phyloP scores from a whole-genome alignment of 2,113 vertebrate species.

The Nesogale talazaci region DNA sequence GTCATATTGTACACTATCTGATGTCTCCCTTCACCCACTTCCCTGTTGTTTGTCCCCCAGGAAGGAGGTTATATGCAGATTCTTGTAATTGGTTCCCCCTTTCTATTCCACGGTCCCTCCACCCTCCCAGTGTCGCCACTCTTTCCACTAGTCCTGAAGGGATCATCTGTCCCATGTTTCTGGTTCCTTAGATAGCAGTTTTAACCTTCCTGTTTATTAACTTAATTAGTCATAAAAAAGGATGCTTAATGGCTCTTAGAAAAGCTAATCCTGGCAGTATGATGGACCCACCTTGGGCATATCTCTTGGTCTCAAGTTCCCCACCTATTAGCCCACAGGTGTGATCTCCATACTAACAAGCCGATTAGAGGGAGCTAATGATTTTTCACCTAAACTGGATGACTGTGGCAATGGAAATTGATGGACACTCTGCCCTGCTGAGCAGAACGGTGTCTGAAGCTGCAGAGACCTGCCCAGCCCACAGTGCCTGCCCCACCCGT shows the following conservation, averaged over 20 bases:
- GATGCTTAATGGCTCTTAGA: background rate
- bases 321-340: background rate
- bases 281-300: background rate
- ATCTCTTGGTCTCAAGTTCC: slow-evolving; percentile 27
- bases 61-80: too few species aligned
- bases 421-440: background rate
- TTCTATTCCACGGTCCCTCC: too few species aligned
- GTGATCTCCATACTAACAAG: slow-evolving; percentile 13
- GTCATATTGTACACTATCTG: too few species aligned
- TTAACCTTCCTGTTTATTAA: slow-evolving; percentile 36
- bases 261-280: background rate
- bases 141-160: too few species aligned
- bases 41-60: too few species aligned
- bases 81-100: too few species aligned
- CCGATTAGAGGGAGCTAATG: slow-evolving; percentile 2
- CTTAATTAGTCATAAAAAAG: slow-evolving; percentile 25
- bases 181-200: too few species aligned
- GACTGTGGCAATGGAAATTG: background rate
- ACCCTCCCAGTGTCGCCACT: too few species aligned
- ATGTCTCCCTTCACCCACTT: too few species aligned
- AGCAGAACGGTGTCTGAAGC: background rate
- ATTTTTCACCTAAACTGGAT: background rate
- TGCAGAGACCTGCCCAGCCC: background rate
- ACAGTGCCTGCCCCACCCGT: background rate
- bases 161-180: too few species aligned